Base-by-base conservation (phyloP, 2,888 invertebrate genomes). In the Eurytoma adleriae region DNA sequence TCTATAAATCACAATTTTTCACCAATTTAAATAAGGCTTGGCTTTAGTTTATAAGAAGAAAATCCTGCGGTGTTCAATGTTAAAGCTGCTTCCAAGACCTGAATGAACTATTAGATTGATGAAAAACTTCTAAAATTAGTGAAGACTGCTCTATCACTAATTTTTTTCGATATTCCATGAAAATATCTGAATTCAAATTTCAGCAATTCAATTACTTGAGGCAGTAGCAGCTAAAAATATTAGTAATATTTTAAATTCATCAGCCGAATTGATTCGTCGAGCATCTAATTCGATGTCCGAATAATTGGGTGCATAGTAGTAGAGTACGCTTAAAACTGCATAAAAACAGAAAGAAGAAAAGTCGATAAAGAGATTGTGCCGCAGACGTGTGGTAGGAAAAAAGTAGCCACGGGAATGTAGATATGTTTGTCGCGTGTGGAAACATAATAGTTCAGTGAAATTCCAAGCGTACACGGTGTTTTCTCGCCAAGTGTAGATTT, bases 281-380 rank as follows among this genome's bases (percentile, higher is more conserved):
- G 57, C 66, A 14, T 18, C 67, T 74, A 67, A 74, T 74, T 67
- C 57, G 67, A 74, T 74, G 74, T 57, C 40, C 1, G 64, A 3
- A 62, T 54, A 59, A 72, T 52, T 27, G 40, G 40, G 3, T 40
- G 7, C 7, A 40, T 40, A 40, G 3, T 40, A 40, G 3, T 40
- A 40, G 40, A 4, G 5, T 40, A 3, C 40, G 40, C 7, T 3
- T 7, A 2, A 1, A 1, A 1, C 48, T 40, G 40, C 18, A 18
- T 1, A 18, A 30, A 30, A 62, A 30, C 62, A 62, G 27, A 62
- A 30, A 18, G 50, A 24, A n/a, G 24, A 13, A 54, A 18, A 56
- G 27, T n/a, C 18, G 16, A 27, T 30, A 40, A 18, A 40, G 64
- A 64, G 24, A 62, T 13, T n/a, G 27, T 7, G 7, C 40, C 4